phyloP scores from a whole-genome alignment of 2,888 invertebrate species.

The Hedychridium roseum region DNA sequence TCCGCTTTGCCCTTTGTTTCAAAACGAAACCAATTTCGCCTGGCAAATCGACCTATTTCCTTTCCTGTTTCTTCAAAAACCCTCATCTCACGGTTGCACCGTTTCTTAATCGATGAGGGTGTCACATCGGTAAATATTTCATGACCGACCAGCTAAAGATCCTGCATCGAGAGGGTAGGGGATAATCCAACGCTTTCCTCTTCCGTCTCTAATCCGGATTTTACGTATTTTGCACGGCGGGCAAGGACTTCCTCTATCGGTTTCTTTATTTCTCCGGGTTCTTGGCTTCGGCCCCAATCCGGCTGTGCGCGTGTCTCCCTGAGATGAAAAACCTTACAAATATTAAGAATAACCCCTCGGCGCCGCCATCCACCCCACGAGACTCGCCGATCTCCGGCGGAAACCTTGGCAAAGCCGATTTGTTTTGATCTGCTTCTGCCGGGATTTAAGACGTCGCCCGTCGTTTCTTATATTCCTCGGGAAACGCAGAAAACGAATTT shows the following conservation, averaged over 20 bases:
- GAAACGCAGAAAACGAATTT: too few relatives aligned
- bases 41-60: background rate
- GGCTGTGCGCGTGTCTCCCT: conserved; percentile 4
- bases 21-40: background rate
- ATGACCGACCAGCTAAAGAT: too few relatives aligned
- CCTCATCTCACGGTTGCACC: too few relatives aligned
- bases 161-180: conserved; percentile 10
- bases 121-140: conserved; percentile 7
- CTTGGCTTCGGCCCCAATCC: conserved; percentile 6
- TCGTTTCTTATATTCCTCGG: conserved; percentile 24
- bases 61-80: too few relatives aligned
- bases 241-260: conserved; percentile 22
- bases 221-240: conserved; percentile 43
- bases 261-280: conserved; percentile 13
- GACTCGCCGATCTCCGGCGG: conserved; percentile 28
- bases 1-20: background rate
- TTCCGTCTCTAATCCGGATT: conserved; percentile 50
- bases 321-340: conserved; percentile 58
- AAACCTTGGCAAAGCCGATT: conserved; percentile 59
- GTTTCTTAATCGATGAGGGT: conserved; percentile 3
- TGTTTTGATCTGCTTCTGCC: conserved; percentile 52
- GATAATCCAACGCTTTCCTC: conserved; percentile 51
- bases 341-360: conserved; percentile 56
- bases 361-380: conserved; percentile 12
- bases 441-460: conserved; percentile 37